Evolutionary conservation across 2,888 invertebrate genomes (phyloP), one percentile per base, ranked within the genome.

Genomic region (Meteorus colon): DNA sequence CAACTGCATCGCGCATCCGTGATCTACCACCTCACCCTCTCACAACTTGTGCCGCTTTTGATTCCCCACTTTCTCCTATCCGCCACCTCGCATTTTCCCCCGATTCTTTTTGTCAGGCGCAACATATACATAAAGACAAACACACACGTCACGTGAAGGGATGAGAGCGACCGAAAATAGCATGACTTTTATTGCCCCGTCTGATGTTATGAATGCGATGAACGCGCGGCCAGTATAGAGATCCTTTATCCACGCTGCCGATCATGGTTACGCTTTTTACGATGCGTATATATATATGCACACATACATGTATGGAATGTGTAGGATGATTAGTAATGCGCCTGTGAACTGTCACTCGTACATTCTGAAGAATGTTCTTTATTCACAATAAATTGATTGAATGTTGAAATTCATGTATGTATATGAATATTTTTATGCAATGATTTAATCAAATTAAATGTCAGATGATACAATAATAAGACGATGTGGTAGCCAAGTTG

Each of bases 161-260:
- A 74, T 55, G 77, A 76, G 67, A 74, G 80, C 41, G 63, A 16
- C 31, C 68, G 75, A 67, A 76, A 62, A 59, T 78, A 80, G 81
- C 82, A 84, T 88, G 88, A 88, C 88, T 88, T 88, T 88, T 87
- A 88, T 88, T 87, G 85, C 87, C 84, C 81, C 83, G 85, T 85
- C 85, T 85, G 84, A 86, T 84, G 85, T 87, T 87, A 86, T 86
- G 84, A 87, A 87, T 86, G 86, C 84, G 84, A 84, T 81, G 81
- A 81, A 82, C 77, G 77, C 77, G 75, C 76, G 51, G 63, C 75
- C 75, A 62, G 29, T 45, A 76, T 60, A 34, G 41, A 69, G 73
- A 73, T 77, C 76, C 76, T 79, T 79, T 78, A 71, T 76, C 55
- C 77, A 62, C 51, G 59, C 77, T 80, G 79, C 77, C 66, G 45